phyloP scores from a whole-genome alignment of 2,888 invertebrate genomes.

The Leptopilina syphax region DNA sequence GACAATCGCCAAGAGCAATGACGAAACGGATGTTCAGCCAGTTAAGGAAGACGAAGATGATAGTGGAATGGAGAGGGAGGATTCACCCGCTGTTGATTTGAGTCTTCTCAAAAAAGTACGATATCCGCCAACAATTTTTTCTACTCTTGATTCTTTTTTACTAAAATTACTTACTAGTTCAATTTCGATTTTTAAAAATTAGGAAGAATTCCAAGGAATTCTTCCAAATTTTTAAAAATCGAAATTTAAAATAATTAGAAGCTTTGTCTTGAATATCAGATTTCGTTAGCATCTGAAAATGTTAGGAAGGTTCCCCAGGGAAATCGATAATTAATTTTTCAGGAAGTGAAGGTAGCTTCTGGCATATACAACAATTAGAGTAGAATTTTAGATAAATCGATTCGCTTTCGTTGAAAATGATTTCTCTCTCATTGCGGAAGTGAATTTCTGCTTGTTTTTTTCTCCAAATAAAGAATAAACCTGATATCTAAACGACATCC shows the following conservation, averaged over 20 bases:
- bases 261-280: neutral
- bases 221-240: neutral
- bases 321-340: constrained; percentile 27
- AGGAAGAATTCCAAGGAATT: too few species aligned
- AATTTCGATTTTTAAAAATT: too few species aligned
- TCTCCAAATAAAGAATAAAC: constrained; percentile 52
- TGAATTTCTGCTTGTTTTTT: constrained; percentile 49
- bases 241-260: neutral
- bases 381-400: constrained; percentile 3
- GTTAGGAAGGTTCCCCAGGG: neutral
- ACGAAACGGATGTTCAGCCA: constrained; percentile 47
- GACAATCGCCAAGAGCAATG: constrained; percentile 41
- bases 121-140: constrained; percentile 6
- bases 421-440: constrained; percentile 55
- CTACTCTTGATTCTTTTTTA: too few species aligned
- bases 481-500: constrained; percentile 57
- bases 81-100: constrained; percentile 69
- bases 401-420: constrained; percentile 59
- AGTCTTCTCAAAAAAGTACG: constrained; percentile 73
- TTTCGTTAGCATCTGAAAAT: constrained; percentile 6
- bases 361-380: neutral
- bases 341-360: neutral
- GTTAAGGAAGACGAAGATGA: constrained; percentile 69
- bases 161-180: too few species aligned
- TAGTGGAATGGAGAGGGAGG: constrained; percentile 73